These are phyloP conservation scores for Polia nebulosa DNA, from an alignment of 2,888 invertebrate genomes.

Conservation along the genomic window DNA sequence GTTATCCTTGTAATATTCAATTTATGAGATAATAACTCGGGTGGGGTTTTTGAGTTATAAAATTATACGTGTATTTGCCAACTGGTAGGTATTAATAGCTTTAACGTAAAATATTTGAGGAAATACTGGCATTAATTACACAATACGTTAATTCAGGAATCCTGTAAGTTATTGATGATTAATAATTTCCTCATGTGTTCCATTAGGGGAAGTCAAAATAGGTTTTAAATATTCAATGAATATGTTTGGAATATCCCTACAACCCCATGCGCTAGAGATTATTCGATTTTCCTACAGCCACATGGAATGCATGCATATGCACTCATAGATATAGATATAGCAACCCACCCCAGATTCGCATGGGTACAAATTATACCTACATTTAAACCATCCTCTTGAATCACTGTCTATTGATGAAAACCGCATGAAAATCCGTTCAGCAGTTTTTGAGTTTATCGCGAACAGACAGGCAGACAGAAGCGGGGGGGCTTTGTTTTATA, in stretches of 20 bases:
- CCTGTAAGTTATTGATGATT: background rate
- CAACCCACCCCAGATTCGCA: too few species aligned
- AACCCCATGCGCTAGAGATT: background rate
- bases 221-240: background rate
- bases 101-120: slow-evolving; percentile 3
- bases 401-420: too few species aligned
- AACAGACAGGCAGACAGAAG: too few species aligned
- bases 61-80: background rate
- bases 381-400: too few species aligned
- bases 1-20: slow-evolving; percentile 16
- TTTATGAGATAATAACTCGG: background rate
- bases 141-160: background rate
- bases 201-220: background rate
- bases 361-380: too few species aligned
- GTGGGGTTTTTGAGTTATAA: background rate
- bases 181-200: background rate
- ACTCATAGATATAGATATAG: too few species aligned
- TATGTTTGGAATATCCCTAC: background rate
- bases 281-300: background rate
- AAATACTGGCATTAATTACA: background rate
- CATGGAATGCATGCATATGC: background rate
- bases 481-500: too few species aligned
- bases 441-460: too few species aligned
- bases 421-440: too few species aligned
- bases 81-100: slow-evolving; percentile 1